These are phyloP conservation scores for Cenopis cana DNA, from an alignment of 2,888 invertebrate genomes.

Conservation along the genomic window DNA sequence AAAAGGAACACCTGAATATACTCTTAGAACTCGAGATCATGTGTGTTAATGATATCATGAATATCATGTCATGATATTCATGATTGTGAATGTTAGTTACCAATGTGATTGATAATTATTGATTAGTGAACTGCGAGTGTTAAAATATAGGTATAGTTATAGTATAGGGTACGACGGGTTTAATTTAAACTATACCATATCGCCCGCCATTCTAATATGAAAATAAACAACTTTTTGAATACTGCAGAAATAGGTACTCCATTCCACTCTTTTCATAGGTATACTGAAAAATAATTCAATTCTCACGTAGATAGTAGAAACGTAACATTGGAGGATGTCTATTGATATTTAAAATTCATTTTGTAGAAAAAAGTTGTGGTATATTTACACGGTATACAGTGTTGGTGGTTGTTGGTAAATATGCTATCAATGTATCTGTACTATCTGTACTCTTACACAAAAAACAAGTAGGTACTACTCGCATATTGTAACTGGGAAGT, in stretches of 20 bases:
- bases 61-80: conserved; percentile 1
- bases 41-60: background rate
- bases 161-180: background rate
- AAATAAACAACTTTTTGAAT: background rate
- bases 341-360: background rate
- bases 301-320: background rate
- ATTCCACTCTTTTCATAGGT: conserved; percentile 1
- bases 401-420: background rate
- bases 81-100: conserved; percentile 25
- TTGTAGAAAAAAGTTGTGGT: no score
- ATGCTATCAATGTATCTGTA: background rate
- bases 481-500: no score
- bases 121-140: background rate
- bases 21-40: conserved; percentile 35
- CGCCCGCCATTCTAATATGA: no score
- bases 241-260: background rate
- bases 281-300: background rate
- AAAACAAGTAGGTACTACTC: no score
- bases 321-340: background rate
- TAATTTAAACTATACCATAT: background rate
- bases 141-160: background rate
- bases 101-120: conserved; percentile 19
- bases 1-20: conserved; percentile 35
- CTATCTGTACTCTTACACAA: no score
- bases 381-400: background rate